Evolutionary conservation across 1,140 invertebrate genomes (phyloP), one percentile per base, ranked within the genome.

Genomic region (Lysiphlebus fabarum): DNA sequence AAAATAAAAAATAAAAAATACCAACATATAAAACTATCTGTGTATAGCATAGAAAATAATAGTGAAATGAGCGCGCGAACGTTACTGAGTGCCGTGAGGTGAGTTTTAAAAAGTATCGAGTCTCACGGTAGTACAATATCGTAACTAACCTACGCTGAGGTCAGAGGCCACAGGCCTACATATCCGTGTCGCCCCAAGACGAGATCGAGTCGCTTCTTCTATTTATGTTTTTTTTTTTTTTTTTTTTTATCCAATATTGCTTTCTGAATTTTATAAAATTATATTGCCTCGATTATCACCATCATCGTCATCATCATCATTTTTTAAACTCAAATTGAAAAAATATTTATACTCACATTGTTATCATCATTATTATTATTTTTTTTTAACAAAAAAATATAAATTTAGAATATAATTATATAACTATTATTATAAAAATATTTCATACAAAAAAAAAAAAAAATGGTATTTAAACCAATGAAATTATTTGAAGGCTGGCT

Each of bases 41-140:
- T n/a, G 17, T 51, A 51, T 51, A 51, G 49, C 10, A 37, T n/a
- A 33, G 1, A 10, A 6, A 51, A 11, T n/a, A 37, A 36, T 49
- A 40, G 56, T 58, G 56, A 61, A 59, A 61, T 65, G 67, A 66
- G 68, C 63, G 70, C 68, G 67, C 62, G 17, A 26, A 26, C 17
- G 17, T 26, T 26, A 26, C 17, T 43, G 43, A 67, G 69, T 63
- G 67, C 63, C 67, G 41, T 51, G 58, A 48, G 47, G 45, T 65
- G 62, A 53, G 67, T 56, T 59, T 53, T 50, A 26, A 57, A 64
- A 65, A 63, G 66, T 68, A 67, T 70, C 63, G 67, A 71, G 67
- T 76, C 74, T 76, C 74, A 76, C 74, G 74, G 74, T 75, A 76
- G 74, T 75, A 75, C 62, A 64, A 64, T 64, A 64, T 64, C 62